Percentiles rank a stretch among this genome's conserved stretches.
These are phyloP conservation scores for Grantiella picta DNA, from an alignment of 2,113 vertebrate species.

Conservation along the genomic window DNA sequence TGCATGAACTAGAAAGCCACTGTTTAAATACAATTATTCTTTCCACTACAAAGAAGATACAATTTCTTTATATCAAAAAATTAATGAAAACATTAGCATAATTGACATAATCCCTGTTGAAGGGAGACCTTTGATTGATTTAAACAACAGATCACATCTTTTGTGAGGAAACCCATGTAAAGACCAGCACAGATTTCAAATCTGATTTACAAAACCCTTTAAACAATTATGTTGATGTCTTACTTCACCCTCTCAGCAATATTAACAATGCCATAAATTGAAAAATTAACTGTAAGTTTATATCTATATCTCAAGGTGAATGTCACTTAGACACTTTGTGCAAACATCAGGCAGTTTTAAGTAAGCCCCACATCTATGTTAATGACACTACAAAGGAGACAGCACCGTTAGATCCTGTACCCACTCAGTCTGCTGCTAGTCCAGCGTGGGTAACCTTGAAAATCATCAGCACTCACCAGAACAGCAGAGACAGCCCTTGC, in stretches of 20 bases:
- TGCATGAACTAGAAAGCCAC: not conserved
- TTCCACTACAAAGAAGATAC: not conserved
- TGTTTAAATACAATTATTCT: not conserved
- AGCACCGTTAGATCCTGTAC: not conserved
- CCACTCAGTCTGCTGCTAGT: not conserved
- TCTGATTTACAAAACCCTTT: not conserved
- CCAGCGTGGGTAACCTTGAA: not conserved
- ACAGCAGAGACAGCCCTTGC: not conserved
- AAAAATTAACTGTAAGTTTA: not conserved
- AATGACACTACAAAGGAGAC: not conserved
- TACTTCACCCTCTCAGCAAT: not conserved
- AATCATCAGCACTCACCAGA: not conserved
- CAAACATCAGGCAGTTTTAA: not conserved
- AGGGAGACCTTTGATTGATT: not conserved
- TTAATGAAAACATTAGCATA: not conserved
- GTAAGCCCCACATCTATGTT: not conserved
- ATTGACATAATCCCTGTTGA: not conserved
- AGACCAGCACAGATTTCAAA: not conserved
- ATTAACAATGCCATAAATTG: accelerated
- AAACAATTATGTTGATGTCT: not conserved
- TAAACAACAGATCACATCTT: not conserved
- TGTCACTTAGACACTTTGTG: not conserved
- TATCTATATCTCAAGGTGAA: not conserved
- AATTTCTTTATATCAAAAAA: not conserved
- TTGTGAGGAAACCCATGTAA: not conserved